A percentile compares a stretch with the other conserved stretches of the same genome.
Evolutionary conservation across 2,113 vertebrate genomes (phyloP).

Genomic region (Taxidea taxus): DNA sequence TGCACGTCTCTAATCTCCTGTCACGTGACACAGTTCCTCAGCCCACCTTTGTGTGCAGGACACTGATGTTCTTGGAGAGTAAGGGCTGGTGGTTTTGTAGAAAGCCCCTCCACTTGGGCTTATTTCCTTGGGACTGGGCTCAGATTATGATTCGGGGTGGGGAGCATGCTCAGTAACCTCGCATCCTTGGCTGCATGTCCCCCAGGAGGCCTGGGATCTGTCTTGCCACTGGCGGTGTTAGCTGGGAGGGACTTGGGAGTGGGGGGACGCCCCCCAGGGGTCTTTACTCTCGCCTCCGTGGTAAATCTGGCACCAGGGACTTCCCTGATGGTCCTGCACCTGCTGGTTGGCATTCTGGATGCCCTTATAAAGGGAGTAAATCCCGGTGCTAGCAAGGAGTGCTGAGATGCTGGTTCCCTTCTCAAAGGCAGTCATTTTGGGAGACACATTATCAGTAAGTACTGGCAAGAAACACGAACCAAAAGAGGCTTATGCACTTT

Average conservation of each 20-base stretch:
- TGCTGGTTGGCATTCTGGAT: neutral
- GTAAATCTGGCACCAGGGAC: neutral
- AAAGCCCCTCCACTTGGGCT: neutral
- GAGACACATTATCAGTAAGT: neutral
- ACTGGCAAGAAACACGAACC: neutral
- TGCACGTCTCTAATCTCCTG: neutral
- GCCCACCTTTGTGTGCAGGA: neutral
- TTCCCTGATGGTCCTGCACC: neutral
- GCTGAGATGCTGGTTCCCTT: neutral
- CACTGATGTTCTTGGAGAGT: neutral
- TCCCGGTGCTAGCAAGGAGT: neutral
- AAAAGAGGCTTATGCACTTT: neutral
- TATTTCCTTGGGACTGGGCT: neutral
- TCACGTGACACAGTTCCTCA: neutral
- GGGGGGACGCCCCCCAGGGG: neutral
- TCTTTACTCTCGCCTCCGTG: neutral
- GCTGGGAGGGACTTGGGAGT: neutral
- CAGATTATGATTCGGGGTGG: rapidly evolving
- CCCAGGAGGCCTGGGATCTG: neutral
- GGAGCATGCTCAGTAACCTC: neutral
- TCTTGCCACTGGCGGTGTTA: neutral
- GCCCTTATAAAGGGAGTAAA: neutral
- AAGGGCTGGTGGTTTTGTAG: neutral
- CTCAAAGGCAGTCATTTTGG: neutral
- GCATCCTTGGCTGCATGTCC: rapidly evolving